Conservation (phyloP, 2,888 invertebrate genomes). For the Cerceris rybyensis region DNA sequence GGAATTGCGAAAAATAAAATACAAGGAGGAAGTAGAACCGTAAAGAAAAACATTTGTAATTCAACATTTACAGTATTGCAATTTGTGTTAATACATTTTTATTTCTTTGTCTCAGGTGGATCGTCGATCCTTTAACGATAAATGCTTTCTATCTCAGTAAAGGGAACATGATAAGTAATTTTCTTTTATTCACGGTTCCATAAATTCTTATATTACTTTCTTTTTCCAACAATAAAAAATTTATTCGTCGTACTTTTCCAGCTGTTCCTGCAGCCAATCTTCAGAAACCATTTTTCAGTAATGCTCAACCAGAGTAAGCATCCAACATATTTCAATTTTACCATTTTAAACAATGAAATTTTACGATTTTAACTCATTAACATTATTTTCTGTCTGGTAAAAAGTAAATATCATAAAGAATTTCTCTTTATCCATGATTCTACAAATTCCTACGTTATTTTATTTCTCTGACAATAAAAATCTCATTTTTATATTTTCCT, state of each 20-base stretch:
- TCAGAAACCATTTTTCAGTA: constrained; percentile 33
- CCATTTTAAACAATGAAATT: background rate
- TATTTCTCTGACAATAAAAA: too few relatives aligned
- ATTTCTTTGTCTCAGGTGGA: constrained; percentile 23
- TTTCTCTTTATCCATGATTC: too few relatives aligned
- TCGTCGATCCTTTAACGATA: constrained; percentile 17
- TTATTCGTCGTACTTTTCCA: background rate
- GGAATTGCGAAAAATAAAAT: background rate
- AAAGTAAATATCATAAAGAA: too few relatives aligned
- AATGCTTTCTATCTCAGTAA: constrained; percentile 18
- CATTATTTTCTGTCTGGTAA: too few relatives aligned
- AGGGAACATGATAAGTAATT: constrained; percentile 24
- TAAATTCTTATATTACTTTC: background rate
- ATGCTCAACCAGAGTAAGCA: constrained; percentile 29
- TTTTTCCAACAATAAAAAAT: background rate
- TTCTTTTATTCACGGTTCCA: background rate
- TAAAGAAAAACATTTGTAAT: background rate
- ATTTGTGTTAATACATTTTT: background rate
- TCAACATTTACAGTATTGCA: background rate
- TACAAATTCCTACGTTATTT: too few relatives aligned
- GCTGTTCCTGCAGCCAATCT: constrained; percentile 34
- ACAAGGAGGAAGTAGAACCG: constrained; percentile 1
- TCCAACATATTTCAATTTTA: background rate
- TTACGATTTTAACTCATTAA: too few relatives aligned
- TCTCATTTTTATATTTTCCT: too few relatives aligned